Base-by-base conservation (phyloP, 1,140 invertebrate species). In the Saccostrea cuccullata region DNA sequence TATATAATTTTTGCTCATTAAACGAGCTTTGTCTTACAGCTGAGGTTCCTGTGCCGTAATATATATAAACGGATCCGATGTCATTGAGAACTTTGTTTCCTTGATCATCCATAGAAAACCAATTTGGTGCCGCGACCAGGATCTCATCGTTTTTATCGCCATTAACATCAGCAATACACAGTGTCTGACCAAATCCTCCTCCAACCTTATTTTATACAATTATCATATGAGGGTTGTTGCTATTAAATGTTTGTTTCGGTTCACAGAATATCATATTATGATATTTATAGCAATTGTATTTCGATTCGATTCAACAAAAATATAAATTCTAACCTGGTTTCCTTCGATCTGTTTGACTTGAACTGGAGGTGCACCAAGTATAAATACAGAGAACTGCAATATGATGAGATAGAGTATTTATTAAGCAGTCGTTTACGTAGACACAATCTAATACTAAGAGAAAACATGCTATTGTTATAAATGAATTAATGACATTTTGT, bases 81-180 rank as follows among this genome's bases (percentile, higher is more conserved):
- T 77, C 70, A 30, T 77, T 15, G 13, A 77, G 23, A 0, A 77
- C 70, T 77, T 77, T 23, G 26, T 77, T 77, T 15, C 23, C 30
- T 77, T 26, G 8, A 0, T 15, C 30, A 1, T 30, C 70, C 26
- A 30, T 36, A 13, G 23, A 77, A 17, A 77, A 77, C 70, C 70
- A 77, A 40, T 77, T 77, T 77, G 70, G 70, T 77, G 70, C 70
- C 26, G 70, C 23, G 70, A 77, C 70, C 70, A 77, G 70, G 26
- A 77, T 77, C 30, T 77, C 70, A 77, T 77, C 70, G 13, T 17
- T 77, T 8, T 30, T 17, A 30, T 77, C 70, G 2, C 70, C 70
- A 77, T 77, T 77, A 15, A 77, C 26, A 77, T 77, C 70, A 30
- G 15, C 70, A 77, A 77, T 23, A 77, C 70, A 77, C 13, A 77